Conservation (phyloP, 2,888 invertebrate species). For the Mesochorus sp. region DNA sequence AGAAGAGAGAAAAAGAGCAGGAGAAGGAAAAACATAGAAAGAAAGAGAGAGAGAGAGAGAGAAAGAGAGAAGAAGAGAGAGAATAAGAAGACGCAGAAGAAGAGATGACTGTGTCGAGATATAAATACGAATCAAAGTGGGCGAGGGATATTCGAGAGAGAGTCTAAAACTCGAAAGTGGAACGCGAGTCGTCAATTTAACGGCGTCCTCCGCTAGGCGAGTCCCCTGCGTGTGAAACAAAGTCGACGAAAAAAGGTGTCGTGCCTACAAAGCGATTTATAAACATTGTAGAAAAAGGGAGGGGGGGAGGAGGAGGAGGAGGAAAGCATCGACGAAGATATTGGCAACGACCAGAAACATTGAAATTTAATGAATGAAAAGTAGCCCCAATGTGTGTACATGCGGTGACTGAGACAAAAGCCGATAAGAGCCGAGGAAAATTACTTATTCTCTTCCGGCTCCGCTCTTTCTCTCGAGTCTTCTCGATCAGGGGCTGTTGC, state of each 20-base stretch:
- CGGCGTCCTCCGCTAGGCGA: too few relatives aligned
- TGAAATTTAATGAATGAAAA: slow-evolving; percentile 32
- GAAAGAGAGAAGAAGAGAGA: slow-evolving; percentile 10
- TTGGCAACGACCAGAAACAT: slow-evolving; percentile 10
- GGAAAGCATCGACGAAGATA: background rate
- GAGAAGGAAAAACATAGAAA: background rate
- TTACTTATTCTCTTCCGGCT: background rate
- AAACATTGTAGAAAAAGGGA: background rate
- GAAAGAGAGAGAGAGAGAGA: background rate
- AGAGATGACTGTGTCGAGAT: slow-evolving; percentile 74
- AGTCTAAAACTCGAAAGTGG: slow-evolving; percentile 62
- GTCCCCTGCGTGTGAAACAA: too few relatives aligned
- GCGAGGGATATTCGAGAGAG: slow-evolving; percentile 69
- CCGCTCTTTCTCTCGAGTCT: too few relatives aligned
- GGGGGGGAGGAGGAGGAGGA: too few relatives aligned
- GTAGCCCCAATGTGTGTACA: background rate
- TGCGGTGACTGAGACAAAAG: background rate
- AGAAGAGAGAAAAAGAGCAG: background rate
- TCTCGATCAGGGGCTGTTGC: slow-evolving; percentile 6
- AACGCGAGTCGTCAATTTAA: slow-evolving; percentile 63
- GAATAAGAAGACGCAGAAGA: slow-evolving; percentile 42
- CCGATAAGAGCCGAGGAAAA: background rate
- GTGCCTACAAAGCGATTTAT: background rate
- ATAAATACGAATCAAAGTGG: slow-evolving; percentile 78
- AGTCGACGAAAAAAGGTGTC: too few relatives aligned